A percentile compares a stretch with the other conserved stretches of the same genome.
phyloP scores from a whole-genome alignment of 2,888 invertebrate species.

The Sclerodermus sp. region DNA sequence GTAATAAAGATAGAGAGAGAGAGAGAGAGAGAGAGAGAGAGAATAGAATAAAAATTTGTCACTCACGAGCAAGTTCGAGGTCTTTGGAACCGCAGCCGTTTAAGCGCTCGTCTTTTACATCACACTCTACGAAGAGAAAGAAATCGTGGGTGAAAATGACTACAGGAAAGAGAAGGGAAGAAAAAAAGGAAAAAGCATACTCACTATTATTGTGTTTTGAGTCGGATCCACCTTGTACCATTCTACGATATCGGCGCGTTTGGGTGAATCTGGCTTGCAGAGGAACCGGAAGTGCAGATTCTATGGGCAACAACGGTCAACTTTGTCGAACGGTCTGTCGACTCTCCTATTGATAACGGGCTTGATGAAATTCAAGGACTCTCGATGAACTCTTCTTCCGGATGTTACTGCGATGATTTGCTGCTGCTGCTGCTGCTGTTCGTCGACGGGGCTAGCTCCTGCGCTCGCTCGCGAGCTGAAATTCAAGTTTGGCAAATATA shows the following conservation, averaged over 20 bases:
- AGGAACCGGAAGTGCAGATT: conserved; percentile 34
- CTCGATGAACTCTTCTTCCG: conserved; percentile 51
- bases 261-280: conserved; percentile 47
- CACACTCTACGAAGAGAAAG: conserved; percentile 68
- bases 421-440: conserved; percentile 49
- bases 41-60: too few species aligned
- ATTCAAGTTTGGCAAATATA: conserved; percentile 8
- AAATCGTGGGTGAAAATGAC: too few species aligned
- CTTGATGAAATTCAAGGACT: too few species aligned
- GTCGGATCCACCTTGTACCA: conserved; percentile 87
- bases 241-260: conserved; percentile 67
- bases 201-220: conserved; percentile 77
- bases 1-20: too few species aligned
- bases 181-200: conserved; percentile 55
- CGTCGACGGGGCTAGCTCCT: conserved; percentile 54
- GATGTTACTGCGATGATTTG: conserved; percentile 51
- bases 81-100: conserved; percentile 79
- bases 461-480: conserved; percentile 54
- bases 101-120: conserved; percentile 84
- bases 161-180: too few species aligned
- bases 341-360: conserved; percentile 1
- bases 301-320: conserved; percentile 26
- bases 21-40: too few species aligned
- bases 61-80: conserved; percentile 65
- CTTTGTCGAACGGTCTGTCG: conserved; percentile 24